Conservation (phyloP, 2,888 invertebrate species). For the Hydrotaea diabolus region DNA sequence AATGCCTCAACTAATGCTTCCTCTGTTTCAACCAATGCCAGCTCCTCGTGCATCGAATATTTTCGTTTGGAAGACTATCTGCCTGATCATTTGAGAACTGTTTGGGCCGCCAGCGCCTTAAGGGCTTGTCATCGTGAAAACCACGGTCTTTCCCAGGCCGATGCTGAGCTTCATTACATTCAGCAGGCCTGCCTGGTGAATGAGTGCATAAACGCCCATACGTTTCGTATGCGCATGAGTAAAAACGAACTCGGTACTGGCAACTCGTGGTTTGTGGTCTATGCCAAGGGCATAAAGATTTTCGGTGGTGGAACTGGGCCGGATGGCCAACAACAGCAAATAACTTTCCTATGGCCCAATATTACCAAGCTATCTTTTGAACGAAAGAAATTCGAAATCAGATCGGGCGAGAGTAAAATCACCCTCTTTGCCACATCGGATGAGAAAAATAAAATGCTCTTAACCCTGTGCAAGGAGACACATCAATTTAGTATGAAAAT, state of each 20-base stretch:
- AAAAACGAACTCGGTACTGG: constrained; percentile 89
- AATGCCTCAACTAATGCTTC: constrained; percentile 65
- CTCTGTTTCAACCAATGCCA: constrained; percentile 63
- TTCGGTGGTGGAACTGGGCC: constrained; percentile 85
- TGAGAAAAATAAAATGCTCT: constrained; percentile 94
- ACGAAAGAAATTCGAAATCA: constrained; percentile 98
- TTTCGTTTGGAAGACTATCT: constrained; percentile 94
- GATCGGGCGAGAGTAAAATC: constrained; percentile 92
- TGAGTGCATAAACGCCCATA: constrained; percentile 94
- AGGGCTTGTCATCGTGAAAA: constrained; percentile 92
- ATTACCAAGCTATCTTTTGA: constrained; percentile 98
- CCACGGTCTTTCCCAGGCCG: constrained; percentile 87
- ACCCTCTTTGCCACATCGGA: constrained; percentile 95
- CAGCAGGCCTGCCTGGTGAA: constrained; percentile 91
- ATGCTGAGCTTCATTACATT: constrained; percentile 94
- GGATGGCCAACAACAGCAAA: constrained; percentile 82
- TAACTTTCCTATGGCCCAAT: constrained; percentile 96
- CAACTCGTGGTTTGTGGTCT: constrained; percentile 93
- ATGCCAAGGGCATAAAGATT: constrained; percentile 95
- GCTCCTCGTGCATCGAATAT: constrained; percentile 78
- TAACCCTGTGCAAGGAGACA: constrained; percentile 93
- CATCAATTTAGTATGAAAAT: constrained; percentile 98
- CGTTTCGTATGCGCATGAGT: constrained; percentile 89
- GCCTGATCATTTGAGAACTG: constrained; percentile 85
- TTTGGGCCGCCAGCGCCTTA: constrained; percentile 82